phyloP scores from a whole-genome alignment of 1,140 invertebrate species.

The Paraescarpia echinospica region DNA sequence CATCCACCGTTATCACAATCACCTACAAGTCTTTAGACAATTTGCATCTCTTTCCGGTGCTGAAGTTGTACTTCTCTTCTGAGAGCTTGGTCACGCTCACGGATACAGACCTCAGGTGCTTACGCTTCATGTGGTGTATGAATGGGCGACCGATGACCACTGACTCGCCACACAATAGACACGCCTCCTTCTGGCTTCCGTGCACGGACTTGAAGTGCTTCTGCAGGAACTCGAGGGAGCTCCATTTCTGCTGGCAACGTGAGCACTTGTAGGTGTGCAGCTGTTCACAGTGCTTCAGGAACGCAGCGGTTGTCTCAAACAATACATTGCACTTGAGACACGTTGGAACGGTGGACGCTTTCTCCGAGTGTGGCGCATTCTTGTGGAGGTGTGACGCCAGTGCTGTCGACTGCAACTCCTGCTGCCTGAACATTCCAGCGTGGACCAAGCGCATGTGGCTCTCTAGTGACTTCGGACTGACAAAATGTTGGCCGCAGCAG shows the following conservation, averaged over 20 bases:
- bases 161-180: conserved; percentile 26
- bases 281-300: conserved; percentile 11
- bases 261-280: conserved; percentile 20
- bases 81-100: conserved; percentile 16
- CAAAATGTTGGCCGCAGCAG: conserved; percentile 12
- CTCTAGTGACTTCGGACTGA: conserved; percentile 3
- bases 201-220: conserved; percentile 20
- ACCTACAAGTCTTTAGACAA: neutral
- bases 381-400: neutral
- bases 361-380: neutral
- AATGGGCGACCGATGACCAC: conserved; percentile 24
- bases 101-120: conserved; percentile 15
- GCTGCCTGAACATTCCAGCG: conserved; percentile 21
- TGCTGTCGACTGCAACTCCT: neutral
- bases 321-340: conserved; percentile 17
- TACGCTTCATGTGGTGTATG: conserved; percentile 26
- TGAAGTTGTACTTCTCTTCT: neutral
- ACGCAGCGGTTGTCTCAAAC: neutral
- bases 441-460: conserved; percentile 19
- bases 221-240: conserved; percentile 12
- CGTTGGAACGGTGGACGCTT: neutral
- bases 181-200: conserved; percentile 22
- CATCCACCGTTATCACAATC: neutral
- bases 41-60: neutral
- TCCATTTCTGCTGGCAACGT: conserved; percentile 22